Evolutionary conservation across 2,797 vertebrate species (phyloP).

Genomic region (Mus spretus): DNA sequence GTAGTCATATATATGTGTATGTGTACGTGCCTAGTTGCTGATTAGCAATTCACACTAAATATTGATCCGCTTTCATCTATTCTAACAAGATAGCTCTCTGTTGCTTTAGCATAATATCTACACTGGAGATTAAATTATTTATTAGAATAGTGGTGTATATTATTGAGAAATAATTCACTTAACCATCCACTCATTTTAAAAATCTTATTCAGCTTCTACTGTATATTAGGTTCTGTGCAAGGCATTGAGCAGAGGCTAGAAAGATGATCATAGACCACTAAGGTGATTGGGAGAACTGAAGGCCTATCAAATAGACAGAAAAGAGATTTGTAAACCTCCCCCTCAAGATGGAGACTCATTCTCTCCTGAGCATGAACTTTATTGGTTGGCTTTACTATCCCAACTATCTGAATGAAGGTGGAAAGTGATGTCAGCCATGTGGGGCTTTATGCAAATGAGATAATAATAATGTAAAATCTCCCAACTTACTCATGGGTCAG

Average conservation of each 20-base stretch:
- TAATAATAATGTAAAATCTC: slow-evolving; percentile 34
- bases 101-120: slow-evolving; percentile 2
- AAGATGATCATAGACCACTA: background rate
- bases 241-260: too few relatives aligned
- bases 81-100: slow-evolving; percentile 8
- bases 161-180: background rate
- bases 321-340: background rate
- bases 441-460: slow-evolving; percentile 36
- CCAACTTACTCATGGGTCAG: background rate
- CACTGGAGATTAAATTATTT: slow-evolving; percentile 17
- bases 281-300: slow-evolving; percentile 31
- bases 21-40: background rate
- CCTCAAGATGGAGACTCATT: background rate
- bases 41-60: background rate
- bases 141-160: background rate
- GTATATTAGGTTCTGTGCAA: background rate
- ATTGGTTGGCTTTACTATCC: slow-evolving; percentile 17
- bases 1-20: too few relatives aligned
- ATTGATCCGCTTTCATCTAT: background rate
- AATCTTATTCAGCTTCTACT: background rate
- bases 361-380: background rate
- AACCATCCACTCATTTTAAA: slow-evolving; percentile 4
- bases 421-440: slow-evolving; percentile 24
- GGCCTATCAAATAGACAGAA: background rate
- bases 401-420: slow-evolving; percentile 44